A percentile compares a stretch with the other conserved stretches of the same genome.
phyloP scores from a whole-genome alignment of 2,113 vertebrate species.

The Epinephelus fuscoguttatus region DNA sequence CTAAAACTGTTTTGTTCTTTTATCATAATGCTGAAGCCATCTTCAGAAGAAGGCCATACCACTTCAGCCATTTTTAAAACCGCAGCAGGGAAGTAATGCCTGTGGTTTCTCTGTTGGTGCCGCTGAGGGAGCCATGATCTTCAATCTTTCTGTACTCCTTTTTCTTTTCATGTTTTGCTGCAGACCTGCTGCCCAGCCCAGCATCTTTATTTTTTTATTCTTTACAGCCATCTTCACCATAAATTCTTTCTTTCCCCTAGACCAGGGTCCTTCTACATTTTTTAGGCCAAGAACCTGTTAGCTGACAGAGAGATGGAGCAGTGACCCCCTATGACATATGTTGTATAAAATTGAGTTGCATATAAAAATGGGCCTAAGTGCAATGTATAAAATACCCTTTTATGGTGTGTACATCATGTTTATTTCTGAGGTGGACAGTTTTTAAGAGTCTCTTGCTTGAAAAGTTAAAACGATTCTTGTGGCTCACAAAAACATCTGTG shows the following conservation, averaged over 20 bases:
- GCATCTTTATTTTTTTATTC: neutral
- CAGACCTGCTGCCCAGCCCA: neutral
- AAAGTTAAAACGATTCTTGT: no score
- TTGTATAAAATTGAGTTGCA: no score
- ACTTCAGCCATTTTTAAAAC: constrained; percentile 21
- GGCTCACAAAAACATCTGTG: no score
- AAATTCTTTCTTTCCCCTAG: neutral
- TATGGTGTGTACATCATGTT: no score
- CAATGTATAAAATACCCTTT: no score
- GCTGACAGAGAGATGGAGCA: no score
- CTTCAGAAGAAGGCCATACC: constrained; percentile 23
- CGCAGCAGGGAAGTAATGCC: constrained; percentile 8
- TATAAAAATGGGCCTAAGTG: no score
- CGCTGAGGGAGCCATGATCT: neutral
- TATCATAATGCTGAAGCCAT: neutral
- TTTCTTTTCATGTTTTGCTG: neutral
- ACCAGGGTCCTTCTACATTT: neutral
- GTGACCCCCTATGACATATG: no score
- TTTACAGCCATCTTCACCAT: neutral
- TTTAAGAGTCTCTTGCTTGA: no score
- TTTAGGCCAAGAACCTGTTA: no score
- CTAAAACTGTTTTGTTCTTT: neutral
- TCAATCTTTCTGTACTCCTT: neutral
- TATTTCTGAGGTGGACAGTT: no score
- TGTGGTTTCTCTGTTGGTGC: constrained; percentile 36